phyloP scores from a whole-genome alignment of 2,113 vertebrate genomes.

The Catharus fuscescens region DNA sequence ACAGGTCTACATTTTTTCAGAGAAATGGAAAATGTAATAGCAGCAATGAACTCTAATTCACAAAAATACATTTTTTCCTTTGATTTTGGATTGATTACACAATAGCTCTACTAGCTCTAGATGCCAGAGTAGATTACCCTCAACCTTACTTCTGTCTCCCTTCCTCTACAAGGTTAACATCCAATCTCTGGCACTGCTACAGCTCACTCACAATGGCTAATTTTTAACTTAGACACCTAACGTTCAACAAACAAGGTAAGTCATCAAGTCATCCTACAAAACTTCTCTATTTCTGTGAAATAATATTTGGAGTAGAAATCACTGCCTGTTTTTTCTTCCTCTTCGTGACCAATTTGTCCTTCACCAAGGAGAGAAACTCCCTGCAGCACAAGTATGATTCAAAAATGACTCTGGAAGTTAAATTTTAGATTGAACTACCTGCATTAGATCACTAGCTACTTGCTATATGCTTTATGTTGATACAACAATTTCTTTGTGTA shows the following conservation, averaged over 20 bases:
- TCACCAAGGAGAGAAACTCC: conserved; percentile 12
- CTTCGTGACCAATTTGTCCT: conserved; percentile 24
- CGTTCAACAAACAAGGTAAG: not conserved
- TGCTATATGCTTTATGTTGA: not conserved
- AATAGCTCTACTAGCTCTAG: not conserved
- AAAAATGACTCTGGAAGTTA: not conserved
- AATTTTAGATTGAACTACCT: not conserved
- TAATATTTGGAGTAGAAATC: not conserved
- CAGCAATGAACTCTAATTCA: not conserved
- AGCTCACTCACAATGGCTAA: not conserved
- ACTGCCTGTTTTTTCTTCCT: not conserved
- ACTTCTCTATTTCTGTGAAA: not conserved
- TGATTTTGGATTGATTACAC: not conserved
- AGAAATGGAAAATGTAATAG: not conserved
- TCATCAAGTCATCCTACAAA: not conserved
- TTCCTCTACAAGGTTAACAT: not conserved
- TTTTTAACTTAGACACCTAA: not conserved
- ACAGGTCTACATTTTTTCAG: fast-evolving
- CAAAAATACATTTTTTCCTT: not conserved
- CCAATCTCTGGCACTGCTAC: not conserved
- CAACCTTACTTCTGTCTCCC: not conserved
- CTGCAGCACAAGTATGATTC: not conserved
- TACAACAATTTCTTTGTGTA: not conserved
- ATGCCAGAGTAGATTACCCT: not conserved
- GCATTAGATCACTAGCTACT: not conserved